A percentile compares a stretch with the other conserved stretches of the same genome.
Conservation (phyloP, 2,888 invertebrate species). For the Loripinus fragilis region DNA sequence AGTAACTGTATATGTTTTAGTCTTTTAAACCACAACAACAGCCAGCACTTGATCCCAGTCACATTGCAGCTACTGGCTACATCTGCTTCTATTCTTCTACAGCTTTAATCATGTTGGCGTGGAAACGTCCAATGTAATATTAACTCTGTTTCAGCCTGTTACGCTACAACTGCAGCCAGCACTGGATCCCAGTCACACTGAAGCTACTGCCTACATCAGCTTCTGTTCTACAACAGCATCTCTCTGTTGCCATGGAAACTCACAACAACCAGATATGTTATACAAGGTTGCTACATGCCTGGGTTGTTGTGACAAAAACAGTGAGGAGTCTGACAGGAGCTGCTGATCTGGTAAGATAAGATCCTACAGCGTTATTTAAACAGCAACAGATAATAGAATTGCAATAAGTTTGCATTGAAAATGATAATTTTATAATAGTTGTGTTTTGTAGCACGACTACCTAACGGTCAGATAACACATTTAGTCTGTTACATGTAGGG, state of each 20-base stretch:
- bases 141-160: slow-evolving; percentile 66
- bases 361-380: too few relatives aligned
- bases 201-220: slow-evolving; percentile 68
- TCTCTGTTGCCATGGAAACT: slow-evolving; percentile 44
- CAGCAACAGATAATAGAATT: too few relatives aligned
- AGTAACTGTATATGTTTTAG: too few relatives aligned
- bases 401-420: too few relatives aligned
- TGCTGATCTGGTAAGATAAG: slow-evolving; percentile 47
- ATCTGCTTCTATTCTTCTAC: slow-evolving; percentile 54
- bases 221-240: slow-evolving; percentile 48
- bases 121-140: neutral
- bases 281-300: slow-evolving; percentile 68
- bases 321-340: slow-evolving; percentile 55
- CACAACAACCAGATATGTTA: slow-evolving; percentile 21
- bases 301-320: slow-evolving; percentile 66
- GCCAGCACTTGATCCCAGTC: slow-evolving; percentile 77
- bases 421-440: too few relatives aligned
- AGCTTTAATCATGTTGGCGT: too few relatives aligned
- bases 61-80: slow-evolving; percentile 74
- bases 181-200: slow-evolving; percentile 78
- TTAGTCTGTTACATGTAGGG: too few relatives aligned
- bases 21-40: slow-evolving; percentile 73
- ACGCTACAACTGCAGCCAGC: slow-evolving; percentile 75
- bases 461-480: too few relatives aligned
- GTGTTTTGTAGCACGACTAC: too few relatives aligned